phyloP scores from a whole-genome alignment of 2,113 vertebrate genomes.

The Eidolon helvum region DNA sequence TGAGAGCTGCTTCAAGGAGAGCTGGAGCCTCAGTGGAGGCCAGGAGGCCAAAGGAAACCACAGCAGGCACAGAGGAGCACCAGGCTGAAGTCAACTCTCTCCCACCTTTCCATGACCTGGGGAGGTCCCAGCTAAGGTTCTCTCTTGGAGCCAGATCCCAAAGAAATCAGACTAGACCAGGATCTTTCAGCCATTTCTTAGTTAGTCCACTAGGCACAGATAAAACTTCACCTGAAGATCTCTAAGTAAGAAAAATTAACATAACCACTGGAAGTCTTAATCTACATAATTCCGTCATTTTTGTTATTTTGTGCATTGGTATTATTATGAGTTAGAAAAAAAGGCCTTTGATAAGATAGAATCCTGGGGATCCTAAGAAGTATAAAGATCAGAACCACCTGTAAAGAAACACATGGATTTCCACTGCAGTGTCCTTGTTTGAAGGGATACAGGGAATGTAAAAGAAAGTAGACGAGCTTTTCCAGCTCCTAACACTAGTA shows the following conservation, averaged over 20 bases:
- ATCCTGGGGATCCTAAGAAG: not conserved
- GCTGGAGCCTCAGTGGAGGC: not conserved
- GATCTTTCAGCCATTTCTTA: not conserved
- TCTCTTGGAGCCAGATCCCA: not conserved
- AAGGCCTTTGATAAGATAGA: not conserved
- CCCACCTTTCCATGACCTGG: not conserved
- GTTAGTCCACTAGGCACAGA: not conserved
- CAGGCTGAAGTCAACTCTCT: not conserved
- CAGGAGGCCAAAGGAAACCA: not conserved
- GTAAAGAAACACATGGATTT: not conserved
- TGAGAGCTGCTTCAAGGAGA: not conserved
- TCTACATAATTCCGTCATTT: not conserved
- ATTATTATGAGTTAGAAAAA: not conserved
- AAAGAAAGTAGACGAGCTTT: not conserved
- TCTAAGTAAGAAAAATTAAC: not conserved
- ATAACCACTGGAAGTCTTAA: not conserved
- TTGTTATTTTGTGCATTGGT: not conserved
- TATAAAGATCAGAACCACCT: not conserved
- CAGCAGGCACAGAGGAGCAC: not conserved
- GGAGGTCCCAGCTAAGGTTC: not conserved
- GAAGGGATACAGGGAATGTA: not conserved
- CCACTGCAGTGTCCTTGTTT: rapidly evolving
- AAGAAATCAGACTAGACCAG: rapidly evolving
- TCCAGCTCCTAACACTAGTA: too few relatives aligned
- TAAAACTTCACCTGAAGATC: not conserved